These are phyloP conservation scores for Abramis brama DNA, from an alignment of 2,113 vertebrate genomes.

Conservation along the genomic window DNA sequence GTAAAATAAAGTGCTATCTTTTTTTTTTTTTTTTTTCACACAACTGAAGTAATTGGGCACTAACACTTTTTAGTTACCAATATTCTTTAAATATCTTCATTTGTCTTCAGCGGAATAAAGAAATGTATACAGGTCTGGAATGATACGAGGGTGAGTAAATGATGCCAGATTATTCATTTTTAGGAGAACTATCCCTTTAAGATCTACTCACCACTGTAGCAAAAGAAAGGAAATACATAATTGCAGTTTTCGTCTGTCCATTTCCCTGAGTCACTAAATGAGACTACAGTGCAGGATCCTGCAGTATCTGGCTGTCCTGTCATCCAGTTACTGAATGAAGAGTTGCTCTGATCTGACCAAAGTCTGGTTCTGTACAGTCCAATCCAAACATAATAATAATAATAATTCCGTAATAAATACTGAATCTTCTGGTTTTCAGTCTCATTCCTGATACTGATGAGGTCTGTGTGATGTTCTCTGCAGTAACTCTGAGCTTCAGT, in stretches of 20 bases:
- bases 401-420: neutral
- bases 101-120: too few species aligned
- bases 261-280: neutral
- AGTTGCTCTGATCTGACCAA: constrained; percentile 50
- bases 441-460: constrained; percentile 39
- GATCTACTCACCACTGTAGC: constrained; percentile 28
- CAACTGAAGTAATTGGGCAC: too few species aligned
- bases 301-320: constrained; percentile 11
- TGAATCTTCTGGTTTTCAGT: constrained; percentile 25
- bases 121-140: neutral
- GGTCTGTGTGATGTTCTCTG: constrained; percentile 42
- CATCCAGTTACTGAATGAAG: constrained; percentile 39
- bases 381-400: constrained; percentile 6
- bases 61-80: too few species aligned
- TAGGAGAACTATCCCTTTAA: neutral
- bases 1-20: too few species aligned
- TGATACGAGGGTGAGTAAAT: neutral
- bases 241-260: constrained; percentile 40
- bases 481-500: constrained; percentile 45
- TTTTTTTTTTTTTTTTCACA: too few species aligned
- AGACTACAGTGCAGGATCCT: constrained; percentile 23
- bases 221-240: constrained; percentile 11
- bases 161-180: neutral
- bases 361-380: constrained; percentile 48
- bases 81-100: neutral